Conservation (phyloP, 2,888 invertebrate species). For the Parnassius apollo region DNA sequence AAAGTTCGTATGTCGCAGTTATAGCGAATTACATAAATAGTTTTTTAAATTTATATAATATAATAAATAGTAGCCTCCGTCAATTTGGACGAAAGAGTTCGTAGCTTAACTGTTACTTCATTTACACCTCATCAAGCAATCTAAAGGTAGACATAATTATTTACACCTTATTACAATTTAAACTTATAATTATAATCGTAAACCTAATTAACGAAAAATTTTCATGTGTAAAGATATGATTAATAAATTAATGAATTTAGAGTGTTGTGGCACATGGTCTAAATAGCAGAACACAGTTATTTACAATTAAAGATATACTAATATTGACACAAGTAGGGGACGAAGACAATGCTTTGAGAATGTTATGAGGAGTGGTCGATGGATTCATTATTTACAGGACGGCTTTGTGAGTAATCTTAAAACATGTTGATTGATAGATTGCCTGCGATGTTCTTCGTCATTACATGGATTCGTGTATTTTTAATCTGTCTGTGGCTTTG, state of each 20-base stretch:
- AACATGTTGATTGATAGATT: conserved; percentile 57
- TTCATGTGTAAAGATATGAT: conserved; percentile 65
- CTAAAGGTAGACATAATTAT: conserved; percentile 48
- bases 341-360: conserved; percentile 39
- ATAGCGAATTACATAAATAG: conserved; percentile 16
- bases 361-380: conserved; percentile 43
- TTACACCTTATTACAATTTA: conserved; percentile 70
- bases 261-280: conserved; percentile 62
- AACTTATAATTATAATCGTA: conserved; percentile 63
- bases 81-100: conserved; percentile 14
- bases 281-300: conserved; percentile 49
- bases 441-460: conserved; percentile 61
- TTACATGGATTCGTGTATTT: conserved; percentile 57
- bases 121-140: conserved; percentile 39
- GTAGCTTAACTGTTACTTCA: conserved; percentile 12
- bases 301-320: conserved; percentile 45
- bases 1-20: not conserved
- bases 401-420: conserved; percentile 37
- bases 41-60: conserved; percentile 3
- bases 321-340: conserved; percentile 34
- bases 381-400: conserved; percentile 64
- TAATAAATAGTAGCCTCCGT: conserved; percentile 28
- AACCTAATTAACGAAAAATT: conserved; percentile 72
- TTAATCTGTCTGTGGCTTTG: conserved; percentile 1
- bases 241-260: conserved; percentile 79